A percentile compares a stretch with the other conserved stretches of the same genome.
phyloP scores from a whole-genome alignment of 2,888 invertebrate genomes.

The Cotesia congregata region DNA sequence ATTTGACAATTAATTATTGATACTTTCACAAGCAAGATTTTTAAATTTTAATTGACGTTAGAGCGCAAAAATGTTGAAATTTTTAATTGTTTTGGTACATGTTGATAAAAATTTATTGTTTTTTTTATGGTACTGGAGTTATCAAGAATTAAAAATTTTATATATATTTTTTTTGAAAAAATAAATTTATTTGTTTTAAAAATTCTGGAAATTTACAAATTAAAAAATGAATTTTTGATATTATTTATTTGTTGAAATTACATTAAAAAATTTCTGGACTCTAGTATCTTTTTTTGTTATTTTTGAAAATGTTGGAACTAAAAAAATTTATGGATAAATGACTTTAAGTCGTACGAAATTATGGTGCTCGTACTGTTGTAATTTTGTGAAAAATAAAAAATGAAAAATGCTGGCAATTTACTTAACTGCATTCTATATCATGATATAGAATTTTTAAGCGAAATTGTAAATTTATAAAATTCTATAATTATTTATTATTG shows the following conservation, averaged over 20 bases:
- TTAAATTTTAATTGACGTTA: neutral
- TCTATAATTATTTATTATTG: constrained; percentile 68
- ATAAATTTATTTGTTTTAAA: no score
- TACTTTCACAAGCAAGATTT: neutral
- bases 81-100: neutral
- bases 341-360: constrained; percentile 3
- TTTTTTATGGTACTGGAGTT: no score
- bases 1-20: neutral
- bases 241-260: neutral
- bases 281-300: neutral
- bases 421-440: no score
- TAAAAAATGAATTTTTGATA: neutral
- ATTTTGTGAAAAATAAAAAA: constrained; percentile 18
- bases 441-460: constrained; percentile 39
- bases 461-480: constrained; percentile 64
- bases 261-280: neutral
- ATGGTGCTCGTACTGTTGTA: constrained; percentile 14
- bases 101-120: neutral
- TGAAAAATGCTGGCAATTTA: constrained; percentile 59
- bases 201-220: no score
- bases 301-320: neutral
- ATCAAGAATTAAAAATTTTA: no score
- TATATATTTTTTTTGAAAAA: no score
- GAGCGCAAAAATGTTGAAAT: neutral
- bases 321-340: neutral